A percentile compares a stretch with the other conserved stretches of the same genome.
These are phyloP conservation scores for Liposcelis brunnea DNA, from an alignment of 2,888 invertebrate genomes.

Conservation along the genomic window DNA sequence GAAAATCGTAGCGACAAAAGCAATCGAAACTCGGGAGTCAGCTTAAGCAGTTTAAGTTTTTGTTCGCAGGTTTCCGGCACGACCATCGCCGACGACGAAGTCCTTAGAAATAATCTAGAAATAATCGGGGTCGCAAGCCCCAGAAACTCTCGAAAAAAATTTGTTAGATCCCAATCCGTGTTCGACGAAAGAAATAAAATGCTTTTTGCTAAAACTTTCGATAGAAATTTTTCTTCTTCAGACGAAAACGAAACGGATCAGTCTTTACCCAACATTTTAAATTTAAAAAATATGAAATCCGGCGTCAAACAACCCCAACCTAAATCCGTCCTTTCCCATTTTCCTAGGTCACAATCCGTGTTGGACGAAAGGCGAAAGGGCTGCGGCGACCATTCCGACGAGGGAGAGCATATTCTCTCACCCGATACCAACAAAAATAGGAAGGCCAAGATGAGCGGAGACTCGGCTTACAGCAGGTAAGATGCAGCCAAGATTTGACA, in stretches of 20 bases:
- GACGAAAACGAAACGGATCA: background rate
- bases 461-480: slow-evolving; percentile 78
- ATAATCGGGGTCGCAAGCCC: no score
- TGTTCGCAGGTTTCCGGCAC: slow-evolving; percentile 17
- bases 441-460: slow-evolving; percentile 33
- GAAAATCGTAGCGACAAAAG: slow-evolving; percentile 6
- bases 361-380: no score
- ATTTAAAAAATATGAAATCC: no score
- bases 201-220: background rate
- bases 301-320: no score
- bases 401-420: slow-evolving; percentile 22
- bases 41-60: slow-evolving; percentile 19
- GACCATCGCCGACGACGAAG: no score
- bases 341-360: no score
- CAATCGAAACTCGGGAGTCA: slow-evolving; percentile 16
- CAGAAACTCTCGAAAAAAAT: background rate
- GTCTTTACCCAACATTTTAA: no score
- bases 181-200: slow-evolving; percentile 5
- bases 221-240: background rate
- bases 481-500: slow-evolving; percentile 19
- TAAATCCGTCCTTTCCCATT: no score
- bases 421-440: slow-evolving; percentile 27
- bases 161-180: slow-evolving; percentile 2
- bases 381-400: slow-evolving; percentile 9
- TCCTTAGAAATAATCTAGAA: no score